phyloP scores from a whole-genome alignment of 2,888 invertebrate species.

The Agriotes lineatus region DNA sequence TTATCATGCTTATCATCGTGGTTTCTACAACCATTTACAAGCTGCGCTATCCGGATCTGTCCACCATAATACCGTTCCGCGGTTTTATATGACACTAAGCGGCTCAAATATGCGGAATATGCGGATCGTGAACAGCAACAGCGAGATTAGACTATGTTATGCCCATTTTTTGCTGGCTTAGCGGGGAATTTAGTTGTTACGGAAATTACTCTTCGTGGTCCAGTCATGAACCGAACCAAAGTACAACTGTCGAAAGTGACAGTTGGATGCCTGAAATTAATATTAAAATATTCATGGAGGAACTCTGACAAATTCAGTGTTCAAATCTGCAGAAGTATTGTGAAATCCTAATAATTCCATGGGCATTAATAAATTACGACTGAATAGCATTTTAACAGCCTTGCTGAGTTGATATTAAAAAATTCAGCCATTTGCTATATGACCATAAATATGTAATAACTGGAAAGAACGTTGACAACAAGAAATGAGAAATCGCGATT shows the following conservation, averaged over 20 bases:
- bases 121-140: conserved; percentile 6
- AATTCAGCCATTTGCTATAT: neutral
- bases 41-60: conserved; percentile 32
- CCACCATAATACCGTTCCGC: conserved; percentile 18
- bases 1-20: conserved; percentile 42
- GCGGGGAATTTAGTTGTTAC: neutral
- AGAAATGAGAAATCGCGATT: neutral
- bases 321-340: neutral
- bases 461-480: neutral
- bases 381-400: neutral
- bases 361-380: neutral
- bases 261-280: too few species aligned
- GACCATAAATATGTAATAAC: neutral
- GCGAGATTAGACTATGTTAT: conserved; percentile 4
- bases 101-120: conserved; percentile 24
- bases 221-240: too few species aligned
- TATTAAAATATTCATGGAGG: too few species aligned
- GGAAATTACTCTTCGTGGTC: too few species aligned
- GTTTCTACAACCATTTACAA: conserved; percentile 43
- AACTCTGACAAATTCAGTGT: too few species aligned
- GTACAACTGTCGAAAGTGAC: too few species aligned
- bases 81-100: conserved; percentile 32
- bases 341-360: neutral
- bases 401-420: neutral
- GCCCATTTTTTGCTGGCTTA: neutral